These are phyloP conservation scores for Coenonympha glycerion DNA, from an alignment of 2,888 invertebrate species.

Conservation along the genomic window DNA sequence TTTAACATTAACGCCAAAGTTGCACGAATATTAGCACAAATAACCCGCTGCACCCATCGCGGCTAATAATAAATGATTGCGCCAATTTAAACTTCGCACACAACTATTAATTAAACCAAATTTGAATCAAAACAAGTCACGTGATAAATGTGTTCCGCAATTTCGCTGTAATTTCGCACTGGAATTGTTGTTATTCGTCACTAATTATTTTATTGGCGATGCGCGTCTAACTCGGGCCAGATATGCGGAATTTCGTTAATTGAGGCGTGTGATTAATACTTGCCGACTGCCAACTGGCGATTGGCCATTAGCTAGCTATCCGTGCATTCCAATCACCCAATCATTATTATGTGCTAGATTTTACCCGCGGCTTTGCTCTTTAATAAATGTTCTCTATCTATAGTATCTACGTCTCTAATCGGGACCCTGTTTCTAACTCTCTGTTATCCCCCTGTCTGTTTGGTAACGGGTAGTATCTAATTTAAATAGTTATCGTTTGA, in stretches of 20 bases:
- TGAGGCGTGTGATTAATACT: slow-evolving; percentile 1
- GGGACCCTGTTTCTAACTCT: too few relatives aligned
- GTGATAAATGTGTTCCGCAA: background rate
- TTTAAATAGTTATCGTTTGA: too few relatives aligned
- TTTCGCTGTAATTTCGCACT: slow-evolving; percentile 1
- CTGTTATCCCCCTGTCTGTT: too few relatives aligned
- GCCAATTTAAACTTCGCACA: background rate
- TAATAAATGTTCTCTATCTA: too few relatives aligned
- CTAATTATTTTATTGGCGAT: slow-evolving; percentile 1
- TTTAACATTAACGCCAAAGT: too few relatives aligned
- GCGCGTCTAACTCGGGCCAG: background rate
- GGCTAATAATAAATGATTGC: background rate
- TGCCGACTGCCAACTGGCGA: background rate
- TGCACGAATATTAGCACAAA: too few relatives aligned
- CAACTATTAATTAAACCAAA: slow-evolving; percentile 9
- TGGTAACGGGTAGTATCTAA: too few relatives aligned
- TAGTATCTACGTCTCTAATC: too few relatives aligned
- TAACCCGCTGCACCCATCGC: background rate
- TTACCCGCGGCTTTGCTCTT: too few relatives aligned
- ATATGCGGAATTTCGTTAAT: background rate
- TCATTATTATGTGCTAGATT: background rate
- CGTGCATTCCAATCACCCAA: background rate
- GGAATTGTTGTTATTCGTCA: background rate
- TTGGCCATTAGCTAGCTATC: background rate
- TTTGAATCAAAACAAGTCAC: slow-evolving; percentile 4